phyloP scores from a whole-genome alignment of 2,797 vertebrate species.

The Melanitta fusca region DNA sequence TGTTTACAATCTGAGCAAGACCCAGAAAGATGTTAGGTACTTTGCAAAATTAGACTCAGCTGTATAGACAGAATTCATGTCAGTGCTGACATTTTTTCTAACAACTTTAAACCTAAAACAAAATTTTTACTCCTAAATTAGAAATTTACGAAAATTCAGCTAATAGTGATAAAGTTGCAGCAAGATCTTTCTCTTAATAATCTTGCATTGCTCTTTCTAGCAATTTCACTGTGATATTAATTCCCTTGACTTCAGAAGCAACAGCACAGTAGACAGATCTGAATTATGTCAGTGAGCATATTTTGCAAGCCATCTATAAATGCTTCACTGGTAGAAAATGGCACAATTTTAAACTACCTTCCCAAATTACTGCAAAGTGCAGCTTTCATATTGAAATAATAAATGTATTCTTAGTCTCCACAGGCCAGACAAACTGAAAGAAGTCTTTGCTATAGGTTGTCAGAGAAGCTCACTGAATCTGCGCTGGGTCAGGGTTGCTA shows the following conservation, averaged over 20 bases:
- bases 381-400: neutral
- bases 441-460: neutral
- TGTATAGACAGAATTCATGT: neutral
- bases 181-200: neutral
- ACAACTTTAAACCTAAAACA: neutral
- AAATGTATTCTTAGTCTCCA: neutral
- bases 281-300: neutral
- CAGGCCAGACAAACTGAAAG: neutral
- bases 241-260: neutral
- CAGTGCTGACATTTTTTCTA: neutral
- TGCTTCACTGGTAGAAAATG: neutral
- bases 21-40: neutral
- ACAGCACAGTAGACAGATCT: neutral
- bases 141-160: neutral
- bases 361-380: neutral
- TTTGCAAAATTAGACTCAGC: neutral
- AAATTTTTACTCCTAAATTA: neutral
- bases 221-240: neutral
- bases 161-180: neutral
- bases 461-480: neutral
- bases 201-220: neutral
- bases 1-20: neutral
- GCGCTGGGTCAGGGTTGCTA: neutral
- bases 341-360: neutral
- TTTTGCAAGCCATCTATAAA: slow-evolving; percentile 4